Evolutionary conservation across 2,113 vertebrate species (phyloP).

Genomic region (Hypanus sabinus): DNA sequence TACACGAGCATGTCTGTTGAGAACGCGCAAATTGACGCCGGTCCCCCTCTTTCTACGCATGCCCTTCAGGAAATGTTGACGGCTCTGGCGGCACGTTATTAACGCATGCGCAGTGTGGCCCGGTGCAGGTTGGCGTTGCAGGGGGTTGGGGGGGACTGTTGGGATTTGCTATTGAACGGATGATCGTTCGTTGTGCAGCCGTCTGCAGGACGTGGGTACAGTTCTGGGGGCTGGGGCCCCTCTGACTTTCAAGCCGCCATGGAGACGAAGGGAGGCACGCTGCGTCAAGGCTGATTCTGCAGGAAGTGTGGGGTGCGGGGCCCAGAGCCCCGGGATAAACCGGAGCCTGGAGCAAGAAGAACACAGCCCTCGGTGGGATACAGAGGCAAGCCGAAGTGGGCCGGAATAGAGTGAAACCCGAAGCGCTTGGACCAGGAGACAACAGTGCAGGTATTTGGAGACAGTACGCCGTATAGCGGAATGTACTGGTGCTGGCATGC

Average conservation of each 20-base stretch:
- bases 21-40: too few relatives aligned
- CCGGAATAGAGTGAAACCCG: not conserved
- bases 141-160: too few relatives aligned
- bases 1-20: too few relatives aligned
- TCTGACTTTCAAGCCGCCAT: not conserved
- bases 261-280: not conserved
- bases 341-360: not conserved
- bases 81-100: not conserved
- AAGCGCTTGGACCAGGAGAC: not conserved
- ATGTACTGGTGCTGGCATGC: not conserved
- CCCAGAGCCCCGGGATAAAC: slow-evolving; percentile 6
- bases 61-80: not conserved
- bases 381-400: not conserved
- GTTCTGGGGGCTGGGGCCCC: slow-evolving; percentile 10
- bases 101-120: not conserved
- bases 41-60: not conserved
- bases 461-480: too few relatives aligned
- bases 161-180: not conserved
- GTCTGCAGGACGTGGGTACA: not conserved
- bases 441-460: slow-evolving; percentile 5
- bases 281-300: not conserved
- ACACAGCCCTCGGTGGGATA: not conserved
- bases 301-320: not conserved
- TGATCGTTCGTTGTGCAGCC: not conserved
- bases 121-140: not conserved